These are phyloP conservation scores for Colletes collaris DNA, from an alignment of 2,888 invertebrate genomes.

Conservation along the genomic window DNA sequence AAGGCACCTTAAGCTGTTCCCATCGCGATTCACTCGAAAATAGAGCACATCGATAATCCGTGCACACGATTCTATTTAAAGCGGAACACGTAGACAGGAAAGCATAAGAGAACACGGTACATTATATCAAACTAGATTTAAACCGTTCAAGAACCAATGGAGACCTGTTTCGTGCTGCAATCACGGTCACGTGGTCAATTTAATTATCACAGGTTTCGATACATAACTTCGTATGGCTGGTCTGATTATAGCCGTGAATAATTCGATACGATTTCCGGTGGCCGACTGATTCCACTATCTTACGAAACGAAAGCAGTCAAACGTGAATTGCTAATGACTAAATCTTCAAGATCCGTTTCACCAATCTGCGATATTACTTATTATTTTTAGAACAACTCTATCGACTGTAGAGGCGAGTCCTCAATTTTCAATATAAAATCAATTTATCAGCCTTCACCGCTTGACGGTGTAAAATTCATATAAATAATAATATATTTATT, in stretches of 20 bases:
- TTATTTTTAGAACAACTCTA: too few relatives aligned
- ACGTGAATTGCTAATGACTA: neutral
- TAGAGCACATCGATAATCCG: conserved; percentile 30
- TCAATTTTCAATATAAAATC: too few relatives aligned
- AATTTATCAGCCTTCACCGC: too few relatives aligned
- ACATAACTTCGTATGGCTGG: neutral
- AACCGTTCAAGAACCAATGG: conserved; percentile 10
- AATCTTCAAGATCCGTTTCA: neutral
- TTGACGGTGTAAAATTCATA: too few relatives aligned
- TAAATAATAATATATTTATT: too few relatives aligned
- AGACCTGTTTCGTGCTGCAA: neutral
- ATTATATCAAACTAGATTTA: conserved; percentile 28
- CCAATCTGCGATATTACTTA: too few relatives aligned
- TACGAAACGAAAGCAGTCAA: conserved; percentile 5
- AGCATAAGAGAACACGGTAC: conserved; percentile 6
- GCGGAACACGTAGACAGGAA: conserved; percentile 7
- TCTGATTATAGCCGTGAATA: conserved; percentile 3
- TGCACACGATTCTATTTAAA: conserved; percentile 22
- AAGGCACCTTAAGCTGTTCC: conserved; percentile 29
- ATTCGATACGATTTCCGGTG: conserved; percentile 21
- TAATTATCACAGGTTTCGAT: conserved; percentile 19
- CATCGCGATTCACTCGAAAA: conserved; percentile 26
- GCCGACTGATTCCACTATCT: neutral
- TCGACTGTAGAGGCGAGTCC: too few relatives aligned
- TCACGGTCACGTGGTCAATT: conserved; percentile 18